Conservation (phyloP, 1,140 invertebrate species). For the Drosophila kepulauana region DNA sequence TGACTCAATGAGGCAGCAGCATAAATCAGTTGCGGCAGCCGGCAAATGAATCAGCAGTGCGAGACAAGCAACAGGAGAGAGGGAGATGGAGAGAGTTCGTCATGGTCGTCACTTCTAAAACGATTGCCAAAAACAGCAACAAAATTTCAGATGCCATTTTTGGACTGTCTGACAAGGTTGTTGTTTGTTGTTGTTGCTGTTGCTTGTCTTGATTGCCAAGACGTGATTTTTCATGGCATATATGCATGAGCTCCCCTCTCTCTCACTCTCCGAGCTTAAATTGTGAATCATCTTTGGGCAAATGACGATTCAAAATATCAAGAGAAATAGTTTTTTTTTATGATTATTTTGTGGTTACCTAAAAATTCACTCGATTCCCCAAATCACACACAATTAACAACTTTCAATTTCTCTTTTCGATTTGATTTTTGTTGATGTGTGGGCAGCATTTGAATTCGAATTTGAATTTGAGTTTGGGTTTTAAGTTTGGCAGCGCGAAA, state of each 20-base stretch:
- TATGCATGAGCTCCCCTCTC: slow-evolving; percentile 15
- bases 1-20: slow-evolving; percentile 52
- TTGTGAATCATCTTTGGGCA: slow-evolving; percentile 24
- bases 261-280: background rate
- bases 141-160: slow-evolving; percentile 67
- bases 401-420: slow-evolving; percentile 52
- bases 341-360: background rate
- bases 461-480: slow-evolving; percentile 22
- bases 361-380: slow-evolving; percentile 5
- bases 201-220: slow-evolving; percentile 52
- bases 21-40: slow-evolving; percentile 38
- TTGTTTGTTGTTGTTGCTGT: slow-evolving; percentile 21
- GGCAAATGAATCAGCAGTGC: slow-evolving; percentile 39
- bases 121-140: slow-evolving; percentile 65
- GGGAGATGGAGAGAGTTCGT: slow-evolving; percentile 4
- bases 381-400: slow-evolving; percentile 16
- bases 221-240: slow-evolving; percentile 63
- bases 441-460: slow-evolving; percentile 41
- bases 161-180: slow-evolving; percentile 46
- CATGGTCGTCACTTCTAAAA: slow-evolving; percentile 67
- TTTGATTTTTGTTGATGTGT: slow-evolving; percentile 12
- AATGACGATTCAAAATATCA: slow-evolving; percentile 3
- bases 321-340: slow-evolving; percentile 15
- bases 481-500: slow-evolving; percentile 22
- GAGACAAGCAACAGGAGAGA: background rate